Percentiles rank a stretch among this genome's conserved stretches.
Conservation (phyloP, 2,797 vertebrate species). For the Pterois miles region DNA sequence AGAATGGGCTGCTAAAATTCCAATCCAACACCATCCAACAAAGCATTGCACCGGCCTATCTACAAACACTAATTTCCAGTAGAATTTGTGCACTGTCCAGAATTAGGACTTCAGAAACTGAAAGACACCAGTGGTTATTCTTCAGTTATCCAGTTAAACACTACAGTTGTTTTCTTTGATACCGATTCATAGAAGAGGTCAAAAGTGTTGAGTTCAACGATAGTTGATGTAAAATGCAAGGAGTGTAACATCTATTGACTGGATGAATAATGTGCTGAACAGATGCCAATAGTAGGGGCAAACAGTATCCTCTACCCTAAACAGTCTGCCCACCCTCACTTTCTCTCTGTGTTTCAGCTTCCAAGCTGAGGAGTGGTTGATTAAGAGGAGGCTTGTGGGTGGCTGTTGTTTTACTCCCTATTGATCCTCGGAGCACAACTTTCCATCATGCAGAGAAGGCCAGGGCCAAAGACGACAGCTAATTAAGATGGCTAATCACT, state of each 20-base stretch:
- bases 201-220: constrained; percentile 24
- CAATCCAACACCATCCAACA: background rate
- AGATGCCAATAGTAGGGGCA: constrained; percentile 25
- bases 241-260: constrained; percentile 9
- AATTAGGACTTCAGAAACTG: background rate
- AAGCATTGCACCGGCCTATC: background rate
- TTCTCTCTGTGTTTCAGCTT: constrained; percentile 14
- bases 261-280: constrained; percentile 30
- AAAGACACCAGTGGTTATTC: background rate
- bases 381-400: constrained; percentile 52
- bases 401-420: constrained; percentile 63
- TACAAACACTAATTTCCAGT: background rate
- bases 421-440: constrained; percentile 72
- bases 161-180: constrained; percentile 1
- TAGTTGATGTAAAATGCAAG: constrained; percentile 1
- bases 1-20: background rate
- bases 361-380: constrained; percentile 28
- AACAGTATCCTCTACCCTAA: constrained; percentile 23
- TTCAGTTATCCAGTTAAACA: constrained; percentile 6
- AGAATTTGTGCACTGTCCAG: background rate
- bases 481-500: constrained; percentile 82
- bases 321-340: background rate
- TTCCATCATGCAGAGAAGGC: constrained; percentile 74
- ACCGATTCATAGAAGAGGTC: constrained; percentile 4
- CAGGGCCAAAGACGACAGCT: constrained; percentile 74